Evolutionary conservation across 2,113 vertebrate genomes (phyloP), one percentile per base, ranked within the genome.

Genomic region (Sminthopsis crassicaudata): DNA sequence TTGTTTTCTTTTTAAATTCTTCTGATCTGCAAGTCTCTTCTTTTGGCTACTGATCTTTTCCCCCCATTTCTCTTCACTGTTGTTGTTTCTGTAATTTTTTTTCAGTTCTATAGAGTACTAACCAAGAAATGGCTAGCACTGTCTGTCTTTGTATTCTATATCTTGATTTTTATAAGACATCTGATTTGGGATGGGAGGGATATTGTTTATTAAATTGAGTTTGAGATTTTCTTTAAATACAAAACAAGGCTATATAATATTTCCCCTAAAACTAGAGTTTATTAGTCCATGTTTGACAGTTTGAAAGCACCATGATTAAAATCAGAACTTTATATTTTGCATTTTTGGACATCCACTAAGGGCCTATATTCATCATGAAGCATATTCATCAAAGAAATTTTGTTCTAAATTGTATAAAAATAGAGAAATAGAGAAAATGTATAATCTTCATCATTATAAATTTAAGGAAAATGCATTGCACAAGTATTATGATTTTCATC

Each of bases 371-470:
- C 96, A 98, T 96, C 96, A 97, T 97, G 98, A 98, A 98, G 97
- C 96, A 23, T 98, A 98, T 99, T 98, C 98, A 99, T 99, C 98
- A 98, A 98, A 95, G 96, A 98, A 98, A 98, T 98, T 98, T 98
- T 98, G 96, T 98, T 98, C 96, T 97, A 98, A 97, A 98, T 99
- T 98, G 98, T 98, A 98, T 98, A 98, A 98, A 67, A 98, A 97
- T 97, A 98, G 97, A 98, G 97, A 97, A 98, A 97, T 97, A 97
- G 97, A 98, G 98, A 98, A 98, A 99, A 98, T 98, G 98, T 99
- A 98, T 98, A 98, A 98, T 98, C 97, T 98, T 98, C 97, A 95
- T 98, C 98, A 98, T 98, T 99, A 98, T 99, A 98, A 98, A 98
- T 98, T 99, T 98, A 98, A 97, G 98, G 96, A 95, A 98, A 98